Percentiles rank a stretch among this genome's conserved stretches.
Evolutionary conservation across 2,888 invertebrate species (phyloP).

Genomic region (Petrolisthes cinctipes): DNA sequence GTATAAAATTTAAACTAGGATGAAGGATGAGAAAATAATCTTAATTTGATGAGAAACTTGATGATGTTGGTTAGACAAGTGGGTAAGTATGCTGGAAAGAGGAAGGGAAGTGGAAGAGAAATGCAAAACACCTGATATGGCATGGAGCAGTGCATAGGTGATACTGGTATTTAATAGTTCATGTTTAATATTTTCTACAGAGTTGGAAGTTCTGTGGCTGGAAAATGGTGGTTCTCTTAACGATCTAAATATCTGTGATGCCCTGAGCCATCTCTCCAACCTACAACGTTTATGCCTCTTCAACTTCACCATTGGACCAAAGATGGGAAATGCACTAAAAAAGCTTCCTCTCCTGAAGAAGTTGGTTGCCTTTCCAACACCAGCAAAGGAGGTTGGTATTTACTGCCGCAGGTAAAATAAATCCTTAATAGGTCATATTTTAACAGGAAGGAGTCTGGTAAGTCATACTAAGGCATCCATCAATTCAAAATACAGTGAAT

Average conservation of each 20-base stretch:
- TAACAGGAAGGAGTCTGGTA: too few species aligned
- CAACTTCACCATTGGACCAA: slow-evolving; percentile 41
- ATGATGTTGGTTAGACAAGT: neutral
- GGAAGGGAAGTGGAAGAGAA: neutral
- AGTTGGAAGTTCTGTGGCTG: slow-evolving; percentile 43
- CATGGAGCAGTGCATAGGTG: too few species aligned
- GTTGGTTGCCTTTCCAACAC: slow-evolving; percentile 32
- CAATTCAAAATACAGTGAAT: neutral
- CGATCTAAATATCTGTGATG: slow-evolving; percentile 31
- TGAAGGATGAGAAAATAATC: neutral
- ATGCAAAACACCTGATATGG: neutral
- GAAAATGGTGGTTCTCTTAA: slow-evolving; percentile 44
- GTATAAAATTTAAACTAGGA: slow-evolving; percentile 6
- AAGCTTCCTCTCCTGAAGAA: slow-evolving; percentile 39
- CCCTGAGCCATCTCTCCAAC: slow-evolving; percentile 38
- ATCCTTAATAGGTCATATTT: too few species aligned
- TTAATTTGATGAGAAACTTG: neutral
- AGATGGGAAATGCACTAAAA: slow-evolving; percentile 40
- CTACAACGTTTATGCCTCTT: slow-evolving; percentile 51
- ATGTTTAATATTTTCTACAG: neutral
- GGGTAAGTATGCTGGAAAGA: neutral
- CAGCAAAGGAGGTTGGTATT: slow-evolving; percentile 18
- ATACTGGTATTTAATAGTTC: too few species aligned
- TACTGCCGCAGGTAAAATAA: too few species aligned
- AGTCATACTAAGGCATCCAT: neutral